A percentile compares a stretch with the other conserved stretches of the same genome.
These are phyloP conservation scores for Hirudinaria manillensis DNA, from an alignment of 2,888 invertebrate species.

Conservation along the genomic window DNA sequence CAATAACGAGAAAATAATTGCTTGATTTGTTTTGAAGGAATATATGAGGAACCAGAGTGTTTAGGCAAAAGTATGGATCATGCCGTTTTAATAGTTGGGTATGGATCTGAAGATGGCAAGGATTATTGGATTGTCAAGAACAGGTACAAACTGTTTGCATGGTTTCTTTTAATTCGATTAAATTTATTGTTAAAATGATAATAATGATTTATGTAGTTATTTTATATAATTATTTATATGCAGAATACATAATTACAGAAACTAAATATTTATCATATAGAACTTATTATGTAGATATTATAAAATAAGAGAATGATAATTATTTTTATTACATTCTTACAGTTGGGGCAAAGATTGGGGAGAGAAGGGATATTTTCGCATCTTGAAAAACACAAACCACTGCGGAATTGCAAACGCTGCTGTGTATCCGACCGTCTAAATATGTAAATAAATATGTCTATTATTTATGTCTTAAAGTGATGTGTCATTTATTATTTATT, in stretches of 20 bases:
- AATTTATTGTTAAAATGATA: too few relatives aligned
- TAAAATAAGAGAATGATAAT: too few relatives aligned
- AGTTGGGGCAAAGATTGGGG: slow-evolving; percentile 85
- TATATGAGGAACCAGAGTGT: slow-evolving; percentile 76
- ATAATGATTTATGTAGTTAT: too few relatives aligned
- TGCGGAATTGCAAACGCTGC: slow-evolving; percentile 83
- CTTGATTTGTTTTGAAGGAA: slow-evolving; percentile 43
- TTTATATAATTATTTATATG: too few relatives aligned
- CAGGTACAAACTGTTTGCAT: slow-evolving; percentile 63
- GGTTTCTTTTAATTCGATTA: too few relatives aligned
- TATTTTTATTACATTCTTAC: background rate
- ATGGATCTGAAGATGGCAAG: slow-evolving; percentile 65
- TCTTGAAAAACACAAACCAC: slow-evolving; percentile 69
- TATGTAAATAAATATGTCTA: too few relatives aligned
- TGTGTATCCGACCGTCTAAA: slow-evolving; percentile 57
- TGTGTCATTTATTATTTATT: too few relatives aligned
- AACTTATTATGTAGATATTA: too few relatives aligned
- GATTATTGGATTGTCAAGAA: slow-evolving; percentile 83
- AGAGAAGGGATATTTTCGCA: slow-evolving; percentile 74
- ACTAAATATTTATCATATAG: too few relatives aligned
- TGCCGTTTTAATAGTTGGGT: slow-evolving; percentile 75
- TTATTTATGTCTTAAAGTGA: too few relatives aligned
- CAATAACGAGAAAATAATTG: too few relatives aligned
- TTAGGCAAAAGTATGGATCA: slow-evolving; percentile 73
- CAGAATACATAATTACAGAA: too few relatives aligned